Percentiles rank a stretch among this genome's conserved stretches.
Conservation (phyloP, 1,140 invertebrate genomes). For the Plodia interpunctella region DNA sequence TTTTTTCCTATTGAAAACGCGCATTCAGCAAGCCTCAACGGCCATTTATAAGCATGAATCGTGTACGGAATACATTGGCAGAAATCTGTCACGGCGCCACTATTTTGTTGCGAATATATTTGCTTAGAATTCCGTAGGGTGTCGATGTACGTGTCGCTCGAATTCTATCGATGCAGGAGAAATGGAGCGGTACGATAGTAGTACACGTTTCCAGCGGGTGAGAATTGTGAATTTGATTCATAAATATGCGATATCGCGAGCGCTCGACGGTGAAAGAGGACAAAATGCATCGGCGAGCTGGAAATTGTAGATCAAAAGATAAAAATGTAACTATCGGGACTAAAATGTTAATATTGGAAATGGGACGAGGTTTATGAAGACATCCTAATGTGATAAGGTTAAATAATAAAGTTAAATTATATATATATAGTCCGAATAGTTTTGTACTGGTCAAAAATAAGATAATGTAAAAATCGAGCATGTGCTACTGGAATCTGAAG, state of each 20-base stretch:
- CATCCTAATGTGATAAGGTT: no score
- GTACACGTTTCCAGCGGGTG: background rate
- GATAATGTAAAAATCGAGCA: no score
- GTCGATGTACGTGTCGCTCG: background rate
- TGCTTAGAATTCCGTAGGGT: background rate
- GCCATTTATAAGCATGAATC: background rate
- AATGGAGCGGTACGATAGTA: background rate
- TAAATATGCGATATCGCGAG: background rate
- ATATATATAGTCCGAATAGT: no score
- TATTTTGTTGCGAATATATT: constrained; percentile 6
- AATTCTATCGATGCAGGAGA: background rate
- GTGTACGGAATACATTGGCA: background rate
- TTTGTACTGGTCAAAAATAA: no score
- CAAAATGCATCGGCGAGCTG: background rate
- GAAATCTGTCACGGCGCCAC: background rate
- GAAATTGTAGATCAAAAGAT: background rate
- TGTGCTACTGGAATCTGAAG: no score
- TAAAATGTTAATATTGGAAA: no score
- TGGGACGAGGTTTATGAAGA: no score
- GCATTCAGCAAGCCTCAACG: background rate
- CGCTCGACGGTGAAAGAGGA: background rate
- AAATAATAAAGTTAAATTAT: no score
- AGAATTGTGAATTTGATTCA: background rate
- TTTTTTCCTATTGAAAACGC: background rate
- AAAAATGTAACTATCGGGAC: no score